Evolutionary conservation across 2,888 invertebrate genomes (phyloP), one percentile per base, ranked within the genome.

Genomic region (Netelia fuscicornis): DNA sequence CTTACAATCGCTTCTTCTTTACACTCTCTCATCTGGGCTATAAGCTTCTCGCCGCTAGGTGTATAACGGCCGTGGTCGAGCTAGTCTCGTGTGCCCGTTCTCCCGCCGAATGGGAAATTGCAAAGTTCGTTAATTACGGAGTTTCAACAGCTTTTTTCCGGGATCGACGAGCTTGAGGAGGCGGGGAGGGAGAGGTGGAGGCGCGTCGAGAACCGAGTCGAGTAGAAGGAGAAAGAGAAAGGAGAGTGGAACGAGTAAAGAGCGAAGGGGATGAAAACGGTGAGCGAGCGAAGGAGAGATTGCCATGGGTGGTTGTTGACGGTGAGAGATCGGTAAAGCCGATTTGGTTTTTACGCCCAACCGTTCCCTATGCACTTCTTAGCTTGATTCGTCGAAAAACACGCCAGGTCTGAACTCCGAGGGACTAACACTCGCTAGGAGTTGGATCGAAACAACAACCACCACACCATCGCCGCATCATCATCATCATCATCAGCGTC

Each of bases 61-160:
- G 30, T 30, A 30, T 48, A 48, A 13, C 20, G 62, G 42, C 25
- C 68, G 77, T 68, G 68, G 60, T 44, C 77, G 77, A 68, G 77
- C 68, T 77, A 72, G 68, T 71, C 48, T 64, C 54, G 64, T 67
- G 76, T 67, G 71, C 20, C 58, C 48, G 30, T 62, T 75, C 74
- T 48, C 67, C 71, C 81, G 54, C 48, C 81, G 78, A 90, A 89
- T 87, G 88, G 90, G 86, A 89, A 87, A 88, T 88, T 88, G 86
- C 87, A 90, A 90, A 90, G 90, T 90, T 90, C 90, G 89, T 90
- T 90, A 90, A 90, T 90, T 90, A 90, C 90, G 86, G 89, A 90
- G 89, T 89, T 90, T 88, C 84, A 85, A 86, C 82, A 82, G 84
- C 86, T 86, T 86, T 86, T 86, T 76, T 48, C 67, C 78, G 81